These are phyloP conservation scores for Anagyrus pseudococci DNA, from an alignment of 2,888 invertebrate genomes.

Conservation along the genomic window DNA sequence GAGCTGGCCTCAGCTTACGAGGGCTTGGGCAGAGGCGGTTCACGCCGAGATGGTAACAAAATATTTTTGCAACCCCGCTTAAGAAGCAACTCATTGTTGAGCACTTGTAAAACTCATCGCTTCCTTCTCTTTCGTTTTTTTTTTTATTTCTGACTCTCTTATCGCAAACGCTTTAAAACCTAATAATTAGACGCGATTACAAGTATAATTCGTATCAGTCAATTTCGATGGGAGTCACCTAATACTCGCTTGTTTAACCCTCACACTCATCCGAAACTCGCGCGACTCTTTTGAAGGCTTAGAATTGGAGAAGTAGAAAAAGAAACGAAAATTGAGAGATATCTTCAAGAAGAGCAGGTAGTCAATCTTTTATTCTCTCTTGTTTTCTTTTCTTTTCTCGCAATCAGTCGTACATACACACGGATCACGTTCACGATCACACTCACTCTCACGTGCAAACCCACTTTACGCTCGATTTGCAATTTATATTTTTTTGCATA, in stretches of 20 bases:
- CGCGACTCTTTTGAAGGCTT: too few relatives aligned
- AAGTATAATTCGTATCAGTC: slow-evolving; percentile 38
- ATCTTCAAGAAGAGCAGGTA: slow-evolving; percentile 23
- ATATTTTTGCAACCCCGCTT: slow-evolving; percentile 23
- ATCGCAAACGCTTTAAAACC: slow-evolving; percentile 30
- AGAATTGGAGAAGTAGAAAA: neutral
- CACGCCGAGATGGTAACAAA: slow-evolving; percentile 15
- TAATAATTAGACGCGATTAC: slow-evolving; percentile 35
- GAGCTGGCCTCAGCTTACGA: slow-evolving; percentile 25
- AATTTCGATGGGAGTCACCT: slow-evolving; percentile 28
- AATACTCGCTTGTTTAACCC: neutral
- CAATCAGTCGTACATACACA: slow-evolving; percentile 14
- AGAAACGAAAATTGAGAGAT: slow-evolving; percentile 22
- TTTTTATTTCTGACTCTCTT: neutral
- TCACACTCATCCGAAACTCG: too few relatives aligned
- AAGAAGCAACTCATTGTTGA: slow-evolving; percentile 14
- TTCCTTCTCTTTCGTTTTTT: neutral
- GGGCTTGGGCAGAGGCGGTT: slow-evolving; percentile 16
- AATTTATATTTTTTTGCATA: slow-evolving; percentile 34
- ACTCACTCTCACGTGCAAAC: slow-evolving; percentile 12
- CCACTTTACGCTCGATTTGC: slow-evolving; percentile 30
- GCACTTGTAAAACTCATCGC: slow-evolving; percentile 22
- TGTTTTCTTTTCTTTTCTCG: slow-evolving; percentile 6
- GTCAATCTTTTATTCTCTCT: neutral
- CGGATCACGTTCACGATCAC: neutral